Base-by-base conservation (phyloP, 2,797 vertebrate species). In the Crax fasciolata region DNA sequence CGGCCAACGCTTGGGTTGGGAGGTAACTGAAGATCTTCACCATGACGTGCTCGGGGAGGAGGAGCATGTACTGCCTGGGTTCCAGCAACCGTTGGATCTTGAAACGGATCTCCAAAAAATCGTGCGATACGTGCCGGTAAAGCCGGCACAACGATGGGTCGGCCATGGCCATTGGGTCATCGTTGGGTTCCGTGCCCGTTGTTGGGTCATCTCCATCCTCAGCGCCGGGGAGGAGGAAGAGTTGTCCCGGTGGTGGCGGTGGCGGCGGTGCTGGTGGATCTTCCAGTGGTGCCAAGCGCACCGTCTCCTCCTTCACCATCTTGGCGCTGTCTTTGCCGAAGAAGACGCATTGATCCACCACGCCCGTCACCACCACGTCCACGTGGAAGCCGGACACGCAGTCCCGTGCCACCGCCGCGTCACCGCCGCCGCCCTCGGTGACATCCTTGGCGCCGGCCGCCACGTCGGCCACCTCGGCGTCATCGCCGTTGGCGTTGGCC, bases 51-150 rank as follows among this genome's bases (percentile, higher is more conserved):
- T 99, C 99, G 0, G 99, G 99, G 48, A 99, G 98, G 73, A 98
- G 98, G 41, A 99, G 98, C 98, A 99, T 99, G 96, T 99, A 99
- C 97, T 99, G 99, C 10, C 99, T 98, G 0, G 99, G 99, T 86
- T 99, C 99, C 30, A 99, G 98, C 84, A 99, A 97, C 1, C 99
- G 98, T 95, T 99, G 99, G 92, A 99, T 99, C 97, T 99, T 99
- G 94, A 99, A 99, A 6, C 99, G 98, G 97, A 99, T 99, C 97
- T 99, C 99, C 92, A 99, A 94, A 87, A 99, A 99, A 84, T 99
- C 99, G 1, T 99, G 99, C 0, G 99, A 99, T 54, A 99, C 99
- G 7, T 99, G 99, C 8, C 99, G 99, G 97, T 99, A 99, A 18
- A 99, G 97, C 28, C 99, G 99, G 92, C 99, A 99, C 23, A 99